Conservation (phyloP, 2,797 vertebrate genomes). For the Darevskia mixta region DNA sequence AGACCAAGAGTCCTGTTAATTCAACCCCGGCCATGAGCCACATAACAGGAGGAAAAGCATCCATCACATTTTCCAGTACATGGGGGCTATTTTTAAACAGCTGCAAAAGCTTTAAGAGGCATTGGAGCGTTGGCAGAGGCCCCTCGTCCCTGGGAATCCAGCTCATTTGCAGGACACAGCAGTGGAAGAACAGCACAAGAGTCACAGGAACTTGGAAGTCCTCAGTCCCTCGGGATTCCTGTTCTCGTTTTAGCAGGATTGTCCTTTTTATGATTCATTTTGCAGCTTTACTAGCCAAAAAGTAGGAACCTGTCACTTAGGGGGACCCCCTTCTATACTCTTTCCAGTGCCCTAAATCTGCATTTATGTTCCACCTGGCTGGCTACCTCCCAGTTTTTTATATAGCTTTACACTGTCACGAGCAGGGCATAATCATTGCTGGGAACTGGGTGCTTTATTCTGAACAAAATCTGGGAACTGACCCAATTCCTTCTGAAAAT, state of each 20-base stretch:
- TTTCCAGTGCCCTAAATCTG: background rate
- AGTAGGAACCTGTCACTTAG: background rate
- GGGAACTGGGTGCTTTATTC: slow-evolving; percentile 19
- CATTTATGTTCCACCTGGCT: background rate
- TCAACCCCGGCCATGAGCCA: background rate
- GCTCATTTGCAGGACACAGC: background rate
- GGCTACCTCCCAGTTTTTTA: background rate
- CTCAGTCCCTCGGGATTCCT: background rate
- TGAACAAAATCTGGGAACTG: background rate
- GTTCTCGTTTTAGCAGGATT: background rate
- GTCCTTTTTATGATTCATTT: slow-evolving; percentile 1
- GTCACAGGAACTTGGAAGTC: slow-evolving; percentile 5
- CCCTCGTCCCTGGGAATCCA: slow-evolving; percentile 14
- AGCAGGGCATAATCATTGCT: background rate
- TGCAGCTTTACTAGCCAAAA: background rate
- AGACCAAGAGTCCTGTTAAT: background rate
- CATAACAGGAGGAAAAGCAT: background rate
- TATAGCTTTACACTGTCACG: background rate
- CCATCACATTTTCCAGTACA: slow-evolving; percentile 55
- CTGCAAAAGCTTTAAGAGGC: slow-evolving; percentile 23
- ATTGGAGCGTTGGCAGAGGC: slow-evolving; percentile 29
- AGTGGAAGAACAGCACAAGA: background rate
- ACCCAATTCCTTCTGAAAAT: slow-evolving; percentile 12
- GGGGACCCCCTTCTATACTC: background rate
- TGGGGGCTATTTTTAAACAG: slow-evolving; percentile 55